phyloP scores from a whole-genome alignment of 2,888 invertebrate species.

The Boloria euphrosyne region DNA sequence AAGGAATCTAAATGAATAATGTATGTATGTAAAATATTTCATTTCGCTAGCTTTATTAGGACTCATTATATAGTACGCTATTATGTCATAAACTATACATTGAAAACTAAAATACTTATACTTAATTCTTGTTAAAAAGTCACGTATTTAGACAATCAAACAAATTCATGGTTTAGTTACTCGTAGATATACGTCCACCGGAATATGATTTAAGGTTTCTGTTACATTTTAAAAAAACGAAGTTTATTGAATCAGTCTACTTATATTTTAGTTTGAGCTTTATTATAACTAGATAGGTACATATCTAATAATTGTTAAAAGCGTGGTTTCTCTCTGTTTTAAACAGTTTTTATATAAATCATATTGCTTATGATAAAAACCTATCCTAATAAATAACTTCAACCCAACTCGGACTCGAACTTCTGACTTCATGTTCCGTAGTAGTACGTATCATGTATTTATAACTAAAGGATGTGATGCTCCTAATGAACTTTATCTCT shows the following conservation, averaged over 20 bases:
- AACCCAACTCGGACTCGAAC: too few relatives aligned
- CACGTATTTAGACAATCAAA: neutral
- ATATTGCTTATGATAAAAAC: neutral
- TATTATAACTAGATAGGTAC: too few relatives aligned
- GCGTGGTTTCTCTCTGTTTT: neutral
- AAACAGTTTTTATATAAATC: neutral
- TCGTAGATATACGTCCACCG: neutral
- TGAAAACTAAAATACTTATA: neutral
- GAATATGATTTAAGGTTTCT: neutral
- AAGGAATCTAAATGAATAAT: too few relatives aligned
- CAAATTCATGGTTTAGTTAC: neutral
- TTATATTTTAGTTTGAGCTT: slow-evolving; percentile 5
- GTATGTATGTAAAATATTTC: neutral
- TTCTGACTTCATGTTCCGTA: too few relatives aligned
- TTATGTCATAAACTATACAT: neutral
- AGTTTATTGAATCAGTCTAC: slow-evolving; percentile 1
- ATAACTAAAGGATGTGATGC: too few relatives aligned
- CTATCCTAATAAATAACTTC: too few relatives aligned
- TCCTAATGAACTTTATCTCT: too few relatives aligned
- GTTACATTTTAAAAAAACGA: neutral
- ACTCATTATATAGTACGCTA: neutral
- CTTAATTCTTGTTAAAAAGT: neutral
- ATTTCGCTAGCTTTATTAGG: slow-evolving; percentile 6
- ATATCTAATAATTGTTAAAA: neutral
- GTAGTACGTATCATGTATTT: too few relatives aligned